phyloP scores from a whole-genome alignment of 2,113 vertebrate genomes.

The Bombycilla garrulus region DNA sequence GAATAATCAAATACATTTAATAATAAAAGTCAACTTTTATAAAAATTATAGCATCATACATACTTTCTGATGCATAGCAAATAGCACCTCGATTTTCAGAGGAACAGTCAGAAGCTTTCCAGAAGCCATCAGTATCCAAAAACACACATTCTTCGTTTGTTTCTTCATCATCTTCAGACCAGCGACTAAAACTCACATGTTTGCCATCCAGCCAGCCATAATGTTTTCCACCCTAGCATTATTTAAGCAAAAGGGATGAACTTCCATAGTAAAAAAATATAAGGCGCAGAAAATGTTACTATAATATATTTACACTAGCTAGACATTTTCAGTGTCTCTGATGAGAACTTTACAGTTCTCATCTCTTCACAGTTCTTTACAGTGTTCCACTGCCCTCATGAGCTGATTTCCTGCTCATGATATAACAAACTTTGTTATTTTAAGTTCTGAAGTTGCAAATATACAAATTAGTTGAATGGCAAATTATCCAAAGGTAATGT shows the following conservation, averaged over 20 bases:
- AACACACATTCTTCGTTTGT: conserved; percentile 82
- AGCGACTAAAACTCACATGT: conserved; percentile 84
- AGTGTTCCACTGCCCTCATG: background rate
- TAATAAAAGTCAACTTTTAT: background rate
- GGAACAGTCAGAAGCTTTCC: conserved; percentile 87
- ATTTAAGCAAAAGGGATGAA: background rate
- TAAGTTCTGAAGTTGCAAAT: background rate
- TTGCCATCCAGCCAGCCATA: conserved; percentile 91
- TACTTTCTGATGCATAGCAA: conserved; percentile 85
- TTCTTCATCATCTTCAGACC: conserved; percentile 76
- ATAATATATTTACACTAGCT: background rate
- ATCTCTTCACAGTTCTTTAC: no score
- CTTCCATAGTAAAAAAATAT: background rate
- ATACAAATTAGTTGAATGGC: background rate
- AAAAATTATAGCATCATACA: conserved; percentile 7
- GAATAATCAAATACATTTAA: background rate
- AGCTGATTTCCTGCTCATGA: background rate
- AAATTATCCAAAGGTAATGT: background rate
- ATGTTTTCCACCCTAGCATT: conserved; percentile 81
- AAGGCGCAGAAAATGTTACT: background rate
- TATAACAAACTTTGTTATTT: background rate
- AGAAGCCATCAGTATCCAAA: conserved; percentile 89
- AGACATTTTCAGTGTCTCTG: background rate
- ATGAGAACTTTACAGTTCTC: background rate
- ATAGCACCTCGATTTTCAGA: conserved; percentile 81